Conservation (phyloP, 2,888 invertebrate species). For the Conops quadrifasciatus region DNA sequence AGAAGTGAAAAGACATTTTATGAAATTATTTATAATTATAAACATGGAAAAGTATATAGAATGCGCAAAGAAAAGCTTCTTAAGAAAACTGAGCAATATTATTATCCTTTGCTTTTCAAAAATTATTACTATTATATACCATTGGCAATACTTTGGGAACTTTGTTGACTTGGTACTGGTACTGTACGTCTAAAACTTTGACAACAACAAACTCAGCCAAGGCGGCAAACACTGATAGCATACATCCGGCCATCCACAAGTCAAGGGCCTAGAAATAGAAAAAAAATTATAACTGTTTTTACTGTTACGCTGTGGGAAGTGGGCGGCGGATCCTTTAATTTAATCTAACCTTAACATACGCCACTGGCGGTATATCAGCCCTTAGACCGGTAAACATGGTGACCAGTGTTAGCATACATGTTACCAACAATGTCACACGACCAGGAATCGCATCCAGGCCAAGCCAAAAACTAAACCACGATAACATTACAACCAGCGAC, state of each 20-base stretch:
- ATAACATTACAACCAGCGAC: conserved; percentile 81
- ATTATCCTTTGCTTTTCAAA: not conserved
- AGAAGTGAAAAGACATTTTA: conserved; percentile 14
- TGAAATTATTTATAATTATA: not conserved
- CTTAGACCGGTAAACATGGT: conserved; percentile 86
- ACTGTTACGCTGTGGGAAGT: no score
- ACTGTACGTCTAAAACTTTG: conserved; percentile 80
- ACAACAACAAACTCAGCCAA: conserved; percentile 85
- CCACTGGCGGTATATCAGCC: conserved; percentile 85
- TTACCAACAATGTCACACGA: conserved; percentile 80
- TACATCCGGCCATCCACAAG: conserved; percentile 89
- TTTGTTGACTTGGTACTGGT: conserved; percentile 72
- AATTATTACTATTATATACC: conserved; percentile 52
- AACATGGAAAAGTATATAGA: no score
- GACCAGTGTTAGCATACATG: conserved; percentile 84
- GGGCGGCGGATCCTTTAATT: no score
- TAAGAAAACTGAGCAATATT: not conserved
- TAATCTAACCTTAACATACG: conserved; percentile 83
- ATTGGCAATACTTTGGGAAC: conserved; percentile 64
- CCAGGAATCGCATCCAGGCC: conserved; percentile 86
- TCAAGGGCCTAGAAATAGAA: conserved; percentile 73
- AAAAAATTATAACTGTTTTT: conserved; percentile 40
- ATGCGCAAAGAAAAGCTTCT: not conserved
- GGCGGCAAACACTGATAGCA: conserved; percentile 86
- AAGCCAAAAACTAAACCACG: conserved; percentile 89